Evolutionary conservation across 2,113 vertebrate genomes (phyloP), one percentile per base, ranked within the genome.

Genomic region (Himantopus leucocephalus): DNA sequence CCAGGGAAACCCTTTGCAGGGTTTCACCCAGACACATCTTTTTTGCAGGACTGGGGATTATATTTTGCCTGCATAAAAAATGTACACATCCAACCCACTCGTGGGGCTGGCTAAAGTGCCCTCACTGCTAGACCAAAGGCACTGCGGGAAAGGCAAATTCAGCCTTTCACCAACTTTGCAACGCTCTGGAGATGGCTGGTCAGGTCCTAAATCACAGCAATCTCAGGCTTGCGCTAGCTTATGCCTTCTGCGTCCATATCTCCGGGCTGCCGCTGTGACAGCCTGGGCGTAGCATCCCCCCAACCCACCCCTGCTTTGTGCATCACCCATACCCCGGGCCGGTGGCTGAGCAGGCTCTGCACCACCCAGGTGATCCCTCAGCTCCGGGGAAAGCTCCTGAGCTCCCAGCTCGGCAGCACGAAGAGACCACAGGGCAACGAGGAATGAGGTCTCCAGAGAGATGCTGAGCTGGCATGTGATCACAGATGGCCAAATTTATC

Each of bases 121-220:
- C 92, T 96, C 92, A 93, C 91, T 94, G 80, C 94, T 96, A 94
- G 88, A 97, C 92, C 88, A 92, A 94, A 97, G 93, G 96, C 94
- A 96, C 90, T 94, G 92, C 66, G 7, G 93, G 90, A 88, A 96
- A 95, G 94, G 93, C 10, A 0, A 74, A 34, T 14, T 73, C 48
- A 68, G 92, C 85, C 94, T 92, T 95, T 93, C 91, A 24, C 56
- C 64, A 73, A n/a, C 21, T 48, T 74, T 85, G 72, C 91, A 87
- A 87, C 0, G 56, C 72, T 45, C 86, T 95, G 82, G 76, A 92
- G 92, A 84, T 96, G 76, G 86, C 90, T 91, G 93, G 50, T 78
- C 89, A 95, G 94, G 95, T 96, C 92, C 85, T 91, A 85, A 89
- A 94, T 81, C 89, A 67, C 95, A 96, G 96, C 96, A 52, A 92